Evolutionary conservation across 2,888 invertebrate genomes (phyloP), one percentile per base, ranked within the genome.

Genomic region (Agrotis clavis): DNA sequence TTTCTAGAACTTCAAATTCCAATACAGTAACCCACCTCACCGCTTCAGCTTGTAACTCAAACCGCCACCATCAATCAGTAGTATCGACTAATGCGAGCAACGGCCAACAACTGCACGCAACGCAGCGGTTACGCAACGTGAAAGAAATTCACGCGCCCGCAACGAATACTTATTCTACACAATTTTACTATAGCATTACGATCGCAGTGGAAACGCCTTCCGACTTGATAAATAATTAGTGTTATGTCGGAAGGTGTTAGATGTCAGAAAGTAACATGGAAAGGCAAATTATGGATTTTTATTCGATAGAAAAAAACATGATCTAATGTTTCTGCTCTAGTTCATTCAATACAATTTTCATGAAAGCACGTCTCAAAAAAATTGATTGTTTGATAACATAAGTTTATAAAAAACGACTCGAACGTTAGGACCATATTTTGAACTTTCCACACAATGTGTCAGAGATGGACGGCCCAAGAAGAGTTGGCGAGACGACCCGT

Each of bases 61-160:
- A 50, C 77, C 51, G 11, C 41, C 18, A 62, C 7, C 51, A 69
- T 65, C 66, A 84, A 86, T 86, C 84, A 86, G 87, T 82, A 84
- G 85, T 85, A 88, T 86, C 84, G 83, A 72, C 70, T 82, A 79
- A 77, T 74, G 73, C 71, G 11, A 66, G 79, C 74, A 83, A 74
- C 77, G 65, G 73, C 62, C 51, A 65, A 69, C 82, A 66, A 77
- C 66, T 69, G 63, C 81, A 83, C 84, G 84, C 79, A 63, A 75
- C 73, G 64, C 86, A 73, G 59, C 60, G 47, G 69, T 90, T 90
- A 82, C 85, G 85, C 86, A 90, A 90, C 74, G 60, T 63, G 79
- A 87, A 86, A 87, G 85, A 86, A 88, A 87, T 88, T 86, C 82
- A 87, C 86, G 75, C 83, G 71, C 81, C 67, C 82, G 64, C 79